These are phyloP conservation scores for Parus major DNA, from an alignment of 2,113 vertebrate species.

Conservation along the genomic window DNA sequence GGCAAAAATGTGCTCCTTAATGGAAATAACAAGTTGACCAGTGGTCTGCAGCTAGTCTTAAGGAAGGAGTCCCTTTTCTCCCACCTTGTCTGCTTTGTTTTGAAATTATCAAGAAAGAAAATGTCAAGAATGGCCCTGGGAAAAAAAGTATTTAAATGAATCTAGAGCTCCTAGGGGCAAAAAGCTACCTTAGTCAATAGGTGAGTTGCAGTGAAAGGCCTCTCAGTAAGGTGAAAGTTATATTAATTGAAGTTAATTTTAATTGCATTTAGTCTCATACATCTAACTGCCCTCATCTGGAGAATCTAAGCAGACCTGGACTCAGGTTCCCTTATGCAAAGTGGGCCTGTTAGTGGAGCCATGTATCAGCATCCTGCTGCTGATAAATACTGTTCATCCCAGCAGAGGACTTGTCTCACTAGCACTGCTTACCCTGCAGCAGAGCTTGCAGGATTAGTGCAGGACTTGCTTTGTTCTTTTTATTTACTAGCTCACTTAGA, in stretches of 20 bases:
- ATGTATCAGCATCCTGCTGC: neutral
- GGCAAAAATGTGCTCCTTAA: neutral
- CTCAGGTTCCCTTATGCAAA: neutral
- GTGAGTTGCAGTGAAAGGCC: neutral
- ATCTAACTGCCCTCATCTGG: neutral
- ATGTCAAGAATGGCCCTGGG: neutral
- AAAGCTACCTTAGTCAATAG: neutral
- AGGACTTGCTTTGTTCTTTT: neutral
- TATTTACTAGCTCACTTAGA: conserved; percentile 15
- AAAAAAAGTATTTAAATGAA: neutral
- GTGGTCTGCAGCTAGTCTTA: neutral
- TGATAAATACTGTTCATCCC: neutral
- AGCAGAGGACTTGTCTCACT: conserved; percentile 3
- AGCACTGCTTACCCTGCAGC: neutral
- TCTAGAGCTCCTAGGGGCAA: neutral
- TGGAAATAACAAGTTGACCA: neutral
- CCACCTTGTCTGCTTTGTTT: neutral
- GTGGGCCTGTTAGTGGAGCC: neutral
- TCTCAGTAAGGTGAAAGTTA: neutral
- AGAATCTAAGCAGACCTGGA: neutral
- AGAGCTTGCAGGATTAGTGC: neutral
- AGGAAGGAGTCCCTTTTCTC: neutral
- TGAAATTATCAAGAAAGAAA: neutral
- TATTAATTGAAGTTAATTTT: neutral
- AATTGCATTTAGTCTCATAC: neutral